Evolutionary conservation across 2,888 invertebrate species (phyloP).

Genomic region (Allacma fusca): DNA sequence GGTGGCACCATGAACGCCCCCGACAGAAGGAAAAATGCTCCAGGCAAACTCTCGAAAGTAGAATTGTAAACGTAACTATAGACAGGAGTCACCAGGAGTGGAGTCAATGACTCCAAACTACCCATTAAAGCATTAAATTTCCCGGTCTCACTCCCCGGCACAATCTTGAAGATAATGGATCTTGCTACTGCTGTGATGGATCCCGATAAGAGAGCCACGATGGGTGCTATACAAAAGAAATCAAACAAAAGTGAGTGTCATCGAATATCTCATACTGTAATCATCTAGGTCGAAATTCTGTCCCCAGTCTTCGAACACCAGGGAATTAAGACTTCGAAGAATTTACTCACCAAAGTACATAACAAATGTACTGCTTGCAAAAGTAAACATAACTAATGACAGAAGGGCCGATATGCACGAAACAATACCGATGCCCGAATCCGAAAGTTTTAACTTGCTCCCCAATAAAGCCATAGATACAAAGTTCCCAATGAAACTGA

Average conservation of each 20-base stretch:
- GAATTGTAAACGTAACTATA: slow-evolving; percentile 73
- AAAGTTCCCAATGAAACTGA: slow-evolving; percentile 59
- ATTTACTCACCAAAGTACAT: slow-evolving; percentile 52
- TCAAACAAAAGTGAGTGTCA: background rate
- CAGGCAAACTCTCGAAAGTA: slow-evolving; percentile 70
- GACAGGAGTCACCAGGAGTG: slow-evolving; percentile 71
- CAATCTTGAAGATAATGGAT: slow-evolving; percentile 82
- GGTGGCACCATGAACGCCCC: slow-evolving; percentile 65
- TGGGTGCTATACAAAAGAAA: slow-evolving; percentile 49
- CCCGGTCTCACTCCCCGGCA: slow-evolving; percentile 76
- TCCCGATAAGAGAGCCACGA: slow-evolving; percentile 49
- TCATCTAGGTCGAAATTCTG: no score
- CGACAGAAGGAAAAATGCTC: slow-evolving; percentile 70
- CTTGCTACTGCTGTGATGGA: slow-evolving; percentile 64
- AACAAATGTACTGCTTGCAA: slow-evolving; percentile 39
- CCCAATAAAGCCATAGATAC: slow-evolving; percentile 55
- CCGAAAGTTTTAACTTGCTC: slow-evolving; percentile 47
- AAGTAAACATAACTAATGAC: slow-evolving; percentile 44
- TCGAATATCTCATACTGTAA: no score
- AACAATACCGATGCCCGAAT: slow-evolving; percentile 53
- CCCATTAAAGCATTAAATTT: slow-evolving; percentile 76
- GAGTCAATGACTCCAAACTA: slow-evolving; percentile 73
- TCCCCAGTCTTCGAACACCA: no score
- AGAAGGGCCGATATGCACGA: slow-evolving; percentile 47
- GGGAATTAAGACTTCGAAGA: no score